Evolutionary conservation across 2,113 vertebrate species (phyloP).

Genomic region (Manacus vitellinus): DNA sequence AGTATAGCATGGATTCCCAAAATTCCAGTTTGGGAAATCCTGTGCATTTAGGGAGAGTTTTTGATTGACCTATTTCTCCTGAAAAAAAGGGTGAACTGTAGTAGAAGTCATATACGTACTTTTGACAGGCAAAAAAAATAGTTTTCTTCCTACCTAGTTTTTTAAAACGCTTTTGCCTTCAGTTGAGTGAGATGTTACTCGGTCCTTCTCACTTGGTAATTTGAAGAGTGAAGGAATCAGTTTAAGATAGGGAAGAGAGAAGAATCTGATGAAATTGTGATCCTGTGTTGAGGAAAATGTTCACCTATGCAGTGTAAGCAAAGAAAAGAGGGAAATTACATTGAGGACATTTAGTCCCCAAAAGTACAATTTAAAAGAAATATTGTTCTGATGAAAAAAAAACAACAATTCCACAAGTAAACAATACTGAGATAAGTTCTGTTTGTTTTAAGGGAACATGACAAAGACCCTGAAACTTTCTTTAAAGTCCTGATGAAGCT

Average conservation of each 20-base stretch:
- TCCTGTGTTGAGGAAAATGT: not conserved
- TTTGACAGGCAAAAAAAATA: not conserved
- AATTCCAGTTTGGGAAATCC: not conserved
- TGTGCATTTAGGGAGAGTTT: not conserved
- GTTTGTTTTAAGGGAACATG: constrained; percentile 94
- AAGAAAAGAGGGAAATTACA: not conserved
- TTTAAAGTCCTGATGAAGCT: constrained; percentile 89
- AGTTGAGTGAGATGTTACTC: not conserved
- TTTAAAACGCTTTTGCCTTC: not conserved
- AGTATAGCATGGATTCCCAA: not conserved
- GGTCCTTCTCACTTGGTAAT: not conserved
- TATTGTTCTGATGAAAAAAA: not conserved
- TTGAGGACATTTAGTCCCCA: not conserved
- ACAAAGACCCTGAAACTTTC: constrained; percentile 95
- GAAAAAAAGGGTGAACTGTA: not conserved
- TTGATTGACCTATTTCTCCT: not conserved
- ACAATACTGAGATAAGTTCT: constrained; percentile 72
- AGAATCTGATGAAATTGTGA: not conserved
- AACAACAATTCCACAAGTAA: not conserved
- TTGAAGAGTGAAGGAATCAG: not conserved
- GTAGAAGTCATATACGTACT: accelerated
- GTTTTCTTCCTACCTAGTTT: accelerated
- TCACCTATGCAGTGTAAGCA: not conserved
- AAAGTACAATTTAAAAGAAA: not conserved
- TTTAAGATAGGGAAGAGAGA: not conserved